A percentile compares a stretch with the other conserved stretches of the same genome.
phyloP scores from a whole-genome alignment of 2,888 invertebrate genomes.

The Troides helena region DNA sequence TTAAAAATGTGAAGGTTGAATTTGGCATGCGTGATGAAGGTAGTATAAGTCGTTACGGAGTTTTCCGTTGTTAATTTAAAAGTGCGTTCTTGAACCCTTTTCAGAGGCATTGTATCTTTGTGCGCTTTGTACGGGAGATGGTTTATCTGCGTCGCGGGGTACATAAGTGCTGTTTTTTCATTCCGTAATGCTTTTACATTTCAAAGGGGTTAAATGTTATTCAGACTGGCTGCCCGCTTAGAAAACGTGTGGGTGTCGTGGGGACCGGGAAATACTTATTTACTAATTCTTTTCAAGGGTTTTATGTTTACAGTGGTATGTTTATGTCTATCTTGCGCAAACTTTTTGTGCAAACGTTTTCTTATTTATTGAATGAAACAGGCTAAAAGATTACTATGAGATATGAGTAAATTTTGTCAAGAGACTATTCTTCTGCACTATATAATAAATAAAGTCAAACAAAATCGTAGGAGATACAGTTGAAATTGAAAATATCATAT shows the following conservation, averaged over 20 bases:
- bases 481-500: too few relatives aligned
- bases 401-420: not conserved
- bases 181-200: conserved; percentile 81
- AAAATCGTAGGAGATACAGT: too few relatives aligned
- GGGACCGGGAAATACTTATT: conserved; percentile 53
- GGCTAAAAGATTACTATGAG: not conserved
- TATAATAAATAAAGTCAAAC: too few relatives aligned
- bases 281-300: conserved; percentile 34
- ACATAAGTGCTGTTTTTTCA: conserved; percentile 81
- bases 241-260: conserved; percentile 75
- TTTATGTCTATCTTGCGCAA: not conserved
- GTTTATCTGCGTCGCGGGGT: conserved; percentile 79
- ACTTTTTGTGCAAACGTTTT: not conserved
- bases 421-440: too few relatives aligned
- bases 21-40: conserved; percentile 44
- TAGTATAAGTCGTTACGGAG: conserved; percentile 54
- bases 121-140: conserved; percentile 79
- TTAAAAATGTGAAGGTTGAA: conserved; percentile 41
- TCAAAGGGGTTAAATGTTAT: conserved; percentile 80
- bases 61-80: conserved; percentile 73
- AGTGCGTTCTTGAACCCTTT: conserved; percentile 81
- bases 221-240: conserved; percentile 74
- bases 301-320: conserved; percentile 27
- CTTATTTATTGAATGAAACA: not conserved
- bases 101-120: conserved; percentile 81